Percentiles rank a stretch among this genome's conserved stretches.
phyloP scores from a whole-genome alignment of 2,797 vertebrate genomes.

The Alcedo atthis region DNA sequence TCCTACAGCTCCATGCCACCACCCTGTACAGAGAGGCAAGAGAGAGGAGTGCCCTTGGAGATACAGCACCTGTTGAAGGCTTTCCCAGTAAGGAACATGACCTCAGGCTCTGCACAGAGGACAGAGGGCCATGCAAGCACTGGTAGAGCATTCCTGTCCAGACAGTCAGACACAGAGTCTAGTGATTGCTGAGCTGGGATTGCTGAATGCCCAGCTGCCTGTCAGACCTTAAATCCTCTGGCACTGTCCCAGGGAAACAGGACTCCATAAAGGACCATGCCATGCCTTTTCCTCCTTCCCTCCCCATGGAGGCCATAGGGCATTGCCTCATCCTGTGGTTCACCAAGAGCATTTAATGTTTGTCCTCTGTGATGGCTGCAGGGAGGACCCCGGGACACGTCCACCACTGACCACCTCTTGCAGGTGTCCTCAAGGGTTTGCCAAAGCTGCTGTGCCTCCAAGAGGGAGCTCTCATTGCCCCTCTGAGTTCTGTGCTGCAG shows the following conservation, averaged over 20 bases:
- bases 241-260: constrained; percentile 42
- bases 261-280: background rate
- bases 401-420: background rate
- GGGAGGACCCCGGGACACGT: accelerated
- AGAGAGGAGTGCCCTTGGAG: background rate
- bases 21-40: background rate
- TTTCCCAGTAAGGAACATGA: constrained; percentile 59
- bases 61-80: constrained; percentile 51
- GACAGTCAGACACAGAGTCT: constrained; percentile 3
- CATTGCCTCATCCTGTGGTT: background rate
- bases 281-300: background rate
- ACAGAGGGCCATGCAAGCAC: background rate
- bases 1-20: background rate
- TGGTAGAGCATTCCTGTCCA: constrained; percentile 10
- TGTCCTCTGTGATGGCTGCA: accelerated
- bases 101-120: constrained; percentile 15
- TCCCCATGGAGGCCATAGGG: background rate
- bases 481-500: background rate
- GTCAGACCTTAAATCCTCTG: constrained; percentile 36
- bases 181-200: background rate
- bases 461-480: background rate
- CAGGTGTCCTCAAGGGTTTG: background rate
- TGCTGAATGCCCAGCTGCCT: constrained; percentile 57
- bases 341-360: background rate
- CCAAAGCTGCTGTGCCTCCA: background rate